Conservation (phyloP, 2,888 invertebrate species). For the Yponomeuta sedellus region DNA sequence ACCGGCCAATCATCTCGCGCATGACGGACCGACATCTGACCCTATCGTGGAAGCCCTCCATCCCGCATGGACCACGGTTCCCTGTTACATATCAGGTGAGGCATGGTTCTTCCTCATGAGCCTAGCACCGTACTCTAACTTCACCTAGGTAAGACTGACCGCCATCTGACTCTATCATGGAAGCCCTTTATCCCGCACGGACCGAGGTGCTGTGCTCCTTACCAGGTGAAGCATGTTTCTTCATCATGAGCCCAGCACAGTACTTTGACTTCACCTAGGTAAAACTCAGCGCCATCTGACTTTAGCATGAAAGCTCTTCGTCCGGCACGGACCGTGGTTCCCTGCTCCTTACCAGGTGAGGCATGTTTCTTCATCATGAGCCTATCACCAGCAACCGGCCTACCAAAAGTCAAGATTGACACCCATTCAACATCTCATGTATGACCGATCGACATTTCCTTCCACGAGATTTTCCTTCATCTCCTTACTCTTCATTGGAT, state of each 20-base stretch:
- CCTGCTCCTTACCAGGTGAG: conserved; percentile 93
- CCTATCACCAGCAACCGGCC: no score
- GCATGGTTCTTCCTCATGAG: no score
- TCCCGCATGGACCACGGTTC: conserved; percentile 89
- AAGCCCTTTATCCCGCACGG: conserved; percentile 93
- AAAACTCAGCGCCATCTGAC: conserved; percentile 80
- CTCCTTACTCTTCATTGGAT: no score
- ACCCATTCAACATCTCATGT: no score
- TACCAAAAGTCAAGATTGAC: no score
- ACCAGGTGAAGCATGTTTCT: conserved; percentile 77
- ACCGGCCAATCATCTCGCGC: conserved; percentile 93
- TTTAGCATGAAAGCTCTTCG: conserved; percentile 95
- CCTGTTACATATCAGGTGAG: conserved; percentile 93
- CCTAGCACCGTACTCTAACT: no score
- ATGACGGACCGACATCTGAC: conserved; percentile 94
- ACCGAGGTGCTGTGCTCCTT: conserved; percentile 92
- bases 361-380: no score
- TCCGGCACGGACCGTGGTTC: conserved; percentile 89
- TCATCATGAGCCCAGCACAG: no score
- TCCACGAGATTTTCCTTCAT: no score
- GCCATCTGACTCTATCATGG: conserved; percentile 93
- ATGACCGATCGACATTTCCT: no score
- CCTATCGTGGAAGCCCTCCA: conserved; percentile 95
- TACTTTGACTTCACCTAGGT: no score
- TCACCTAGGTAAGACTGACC: conserved; percentile 78